Evolutionary conservation across 2,113 vertebrate species (phyloP).

Genomic region (Alligator mississippiensis): DNA sequence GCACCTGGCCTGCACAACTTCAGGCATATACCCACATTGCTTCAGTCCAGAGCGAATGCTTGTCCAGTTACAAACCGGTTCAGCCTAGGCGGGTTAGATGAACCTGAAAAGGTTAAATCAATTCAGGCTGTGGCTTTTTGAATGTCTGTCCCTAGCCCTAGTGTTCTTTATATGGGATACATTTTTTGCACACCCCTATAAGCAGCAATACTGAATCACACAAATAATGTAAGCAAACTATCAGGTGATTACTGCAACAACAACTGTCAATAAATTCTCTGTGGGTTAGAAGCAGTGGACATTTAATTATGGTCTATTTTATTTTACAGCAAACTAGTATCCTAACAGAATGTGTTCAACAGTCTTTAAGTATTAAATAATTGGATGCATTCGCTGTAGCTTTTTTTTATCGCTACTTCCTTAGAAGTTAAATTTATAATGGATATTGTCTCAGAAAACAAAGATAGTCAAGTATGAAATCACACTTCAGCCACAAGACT

Average conservation of each 20-base stretch:
- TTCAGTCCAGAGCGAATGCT: no score
- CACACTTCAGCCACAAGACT: slow-evolving; percentile 33
- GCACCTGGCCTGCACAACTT: no score
- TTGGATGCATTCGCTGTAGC: neutral
- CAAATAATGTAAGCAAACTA: neutral
- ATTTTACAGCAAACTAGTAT: neutral
- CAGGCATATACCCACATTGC: no score
- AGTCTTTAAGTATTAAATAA: neutral
- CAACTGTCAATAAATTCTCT: neutral
- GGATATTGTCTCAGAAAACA: slow-evolving; percentile 49
- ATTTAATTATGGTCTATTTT: neutral
- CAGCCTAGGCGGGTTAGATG: no score
- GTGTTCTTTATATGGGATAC: neutral
- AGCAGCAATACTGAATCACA: neutral
- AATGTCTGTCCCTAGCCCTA: no score
- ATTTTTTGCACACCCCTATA: neutral
- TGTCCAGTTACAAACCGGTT: no score
- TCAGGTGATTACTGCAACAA: neutral
- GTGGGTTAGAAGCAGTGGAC: neutral
- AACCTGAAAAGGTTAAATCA: no score
- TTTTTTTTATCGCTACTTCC: neutral
- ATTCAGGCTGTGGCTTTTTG: no score
- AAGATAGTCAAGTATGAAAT: slow-evolving; percentile 59
- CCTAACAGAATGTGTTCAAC: neutral
- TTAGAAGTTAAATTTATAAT: slow-evolving; percentile 43